phyloP scores from a whole-genome alignment of 2,888 invertebrate genomes.

The Harpalus rufipes region DNA sequence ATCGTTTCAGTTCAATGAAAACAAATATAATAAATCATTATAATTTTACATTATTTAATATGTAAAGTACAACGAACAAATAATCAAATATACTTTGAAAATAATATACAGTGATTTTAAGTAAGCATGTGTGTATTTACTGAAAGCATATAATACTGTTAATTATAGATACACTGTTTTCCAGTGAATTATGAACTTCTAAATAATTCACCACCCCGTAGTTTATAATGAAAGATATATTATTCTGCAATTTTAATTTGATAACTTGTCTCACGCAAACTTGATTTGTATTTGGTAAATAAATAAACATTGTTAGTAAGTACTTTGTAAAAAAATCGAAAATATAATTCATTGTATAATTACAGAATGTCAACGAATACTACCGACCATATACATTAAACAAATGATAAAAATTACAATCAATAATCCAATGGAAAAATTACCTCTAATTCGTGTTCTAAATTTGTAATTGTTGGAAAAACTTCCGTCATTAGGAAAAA shows the following conservation, averaged over 20 bases:
- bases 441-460: conserved; percentile 8
- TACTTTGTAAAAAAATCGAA: conserved; percentile 21
- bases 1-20: background rate
- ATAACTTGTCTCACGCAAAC: conserved; percentile 47
- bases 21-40: conserved; percentile 25
- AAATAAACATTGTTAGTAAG: conserved; percentile 28
- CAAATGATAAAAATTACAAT: conserved; percentile 32
- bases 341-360: conserved; percentile 11
- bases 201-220: conserved; percentile 24
- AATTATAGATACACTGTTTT: background rate
- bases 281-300: conserved; percentile 46
- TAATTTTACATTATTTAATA: conserved; percentile 22
- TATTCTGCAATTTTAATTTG: conserved; percentile 51
- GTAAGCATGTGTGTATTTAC: background rate
- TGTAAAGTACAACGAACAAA: background rate
- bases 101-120: background rate
- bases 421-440: conserved; percentile 34
- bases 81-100: background rate
- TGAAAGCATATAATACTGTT: background rate
- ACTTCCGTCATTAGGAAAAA: too few relatives aligned
- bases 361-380: conserved; percentile 17
- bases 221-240: conserved; percentile 12
- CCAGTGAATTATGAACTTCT: background rate
- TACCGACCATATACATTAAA: background rate
- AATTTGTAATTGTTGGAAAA: background rate